Base-by-base conservation (phyloP, 2,113 vertebrate species). In the Hippoglossus stenolepis region DNA sequence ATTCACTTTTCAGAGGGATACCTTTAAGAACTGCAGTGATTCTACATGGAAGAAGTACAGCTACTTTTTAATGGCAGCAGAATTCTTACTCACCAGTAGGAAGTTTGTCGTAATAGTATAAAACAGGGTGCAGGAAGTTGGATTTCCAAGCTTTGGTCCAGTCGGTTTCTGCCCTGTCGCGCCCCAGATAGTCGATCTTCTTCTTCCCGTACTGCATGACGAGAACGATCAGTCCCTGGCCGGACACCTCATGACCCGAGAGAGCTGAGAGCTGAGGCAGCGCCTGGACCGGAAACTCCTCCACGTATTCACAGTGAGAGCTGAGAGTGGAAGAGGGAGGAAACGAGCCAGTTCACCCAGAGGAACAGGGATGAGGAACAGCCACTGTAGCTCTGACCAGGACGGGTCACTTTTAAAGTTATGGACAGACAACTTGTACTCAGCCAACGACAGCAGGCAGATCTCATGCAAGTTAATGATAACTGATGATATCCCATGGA, bases 121-220 rank as follows among this genome's bases (percentile, higher is more conserved):
- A 93, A 78, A 99, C 97, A 1, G 98, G 98, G 69, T 99, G 98
- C 38, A 99, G 93, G 82, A 99, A 99, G 92, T 97, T 98, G 5
- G 98, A 99, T 76, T 93, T 94, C 97, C 96, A 99, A 69, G 97
- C 98, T 0, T 94, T 95, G 47, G 94, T 95, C 26, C 95, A 96
- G 72, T 98, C 96, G 6, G 95, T 96, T 83, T 97, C 95, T 0
- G 98, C 96, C 54, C 98, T 95, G 68, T 93, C 94, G 73, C 18
- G 94, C 77, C 62, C 98, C 87, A 70, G 95, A 83, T 90, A 89
- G 77, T 95, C 92, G 0, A 92, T 90, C 57, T 96, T 97, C 68
- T 97, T 97, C 64, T 92, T 96, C 65, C 98, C 98, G 0, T 99
- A 99, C 77, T 99, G 97, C 96, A 99, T 94, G 69, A 95, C 71